Evolutionary conservation across 1,140 invertebrate genomes (phyloP).

Genomic region (Drosophila kanapiae): DNA sequence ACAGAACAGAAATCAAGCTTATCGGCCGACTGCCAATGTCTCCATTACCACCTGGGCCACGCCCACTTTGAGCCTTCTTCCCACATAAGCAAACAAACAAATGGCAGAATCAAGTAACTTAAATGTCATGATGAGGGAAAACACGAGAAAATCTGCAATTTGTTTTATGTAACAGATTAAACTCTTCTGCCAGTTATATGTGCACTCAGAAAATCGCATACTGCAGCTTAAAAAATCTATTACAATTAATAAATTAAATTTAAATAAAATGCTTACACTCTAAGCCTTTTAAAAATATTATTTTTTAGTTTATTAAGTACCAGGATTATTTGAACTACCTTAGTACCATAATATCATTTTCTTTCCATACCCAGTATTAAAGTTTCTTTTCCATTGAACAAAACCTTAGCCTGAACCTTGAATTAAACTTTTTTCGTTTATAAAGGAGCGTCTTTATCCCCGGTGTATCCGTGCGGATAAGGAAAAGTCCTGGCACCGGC

Average conservation of each 20-base stretch:
- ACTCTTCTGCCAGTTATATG: constrained; percentile 55
- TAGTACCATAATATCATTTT: not conserved
- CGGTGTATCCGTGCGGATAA: constrained; percentile 37
- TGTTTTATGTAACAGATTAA: constrained; percentile 79
- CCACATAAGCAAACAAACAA: constrained; percentile 42
- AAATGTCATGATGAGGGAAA: constrained; percentile 70
- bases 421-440: not conserved
- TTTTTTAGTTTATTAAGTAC: too few species aligned
- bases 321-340: not conserved
- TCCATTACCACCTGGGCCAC: constrained; percentile 34
- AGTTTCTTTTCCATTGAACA: not conserved
- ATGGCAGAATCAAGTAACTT: constrained; percentile 66
- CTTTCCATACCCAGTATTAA: not conserved
- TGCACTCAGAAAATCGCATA: not conserved
- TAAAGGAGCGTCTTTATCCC: not conserved
- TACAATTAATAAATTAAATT: too few species aligned
- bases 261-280: too few species aligned
- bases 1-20: constrained; percentile 59
- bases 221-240: too few species aligned
- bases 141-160: constrained; percentile 72
- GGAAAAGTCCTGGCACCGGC: constrained; percentile 35
- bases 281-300: too few species aligned
- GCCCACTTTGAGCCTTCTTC: not conserved
- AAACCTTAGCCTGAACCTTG: not conserved
- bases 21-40: constrained; percentile 48